Evolutionary conservation across 2,888 invertebrate species (phyloP), one percentile per base, ranked within the genome.

Genomic region (Netelia melanura): DNA sequence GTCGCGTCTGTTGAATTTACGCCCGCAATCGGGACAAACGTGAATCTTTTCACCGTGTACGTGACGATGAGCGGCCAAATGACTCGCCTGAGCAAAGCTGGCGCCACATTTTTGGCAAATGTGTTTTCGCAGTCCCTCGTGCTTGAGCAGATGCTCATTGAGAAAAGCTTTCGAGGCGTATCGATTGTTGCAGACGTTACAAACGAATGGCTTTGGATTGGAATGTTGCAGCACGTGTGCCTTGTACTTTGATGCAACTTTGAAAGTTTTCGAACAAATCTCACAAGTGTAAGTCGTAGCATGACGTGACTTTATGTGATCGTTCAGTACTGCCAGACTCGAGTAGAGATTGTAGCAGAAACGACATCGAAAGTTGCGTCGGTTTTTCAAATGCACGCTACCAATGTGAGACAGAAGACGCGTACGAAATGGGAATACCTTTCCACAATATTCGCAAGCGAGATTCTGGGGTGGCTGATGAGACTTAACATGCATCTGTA

Each of bases 261-360:
- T 93, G 74, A 94, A 93, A 0, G 92, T 93, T 86, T 94, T 94
- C 48, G 88, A 87, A 70, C 93, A 94, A n/a, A 90, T 90, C 9
- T 93, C 93, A 81, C 93, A 93, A 0, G 92, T 93, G 30, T 92
- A 93, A 2, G 93, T 93, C 0, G 93, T 93, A 38, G 93, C 92
- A 78, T 94, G 93, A 6, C 93, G 90, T 0, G 92, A 92, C 76
- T 93, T 94, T 11, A 94, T 91, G 52, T 93, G 93, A 11, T 94
- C 93, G 82, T 93, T 93, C 2, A 93, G 84, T 17, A 94, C 93
- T 0, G 93, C 87, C 0, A 94, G 86, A 81, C 93, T 93, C 30
- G 93, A 93, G 64, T 94, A 94, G 6, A 93, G 89, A 88, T 94
- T 94, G 79, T 94, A 93, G 81, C 93, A 94, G 17, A 94, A 94